phyloP scores from a whole-genome alignment of 2,797 vertebrate genomes.

The Podarcis lilfordi region DNA sequence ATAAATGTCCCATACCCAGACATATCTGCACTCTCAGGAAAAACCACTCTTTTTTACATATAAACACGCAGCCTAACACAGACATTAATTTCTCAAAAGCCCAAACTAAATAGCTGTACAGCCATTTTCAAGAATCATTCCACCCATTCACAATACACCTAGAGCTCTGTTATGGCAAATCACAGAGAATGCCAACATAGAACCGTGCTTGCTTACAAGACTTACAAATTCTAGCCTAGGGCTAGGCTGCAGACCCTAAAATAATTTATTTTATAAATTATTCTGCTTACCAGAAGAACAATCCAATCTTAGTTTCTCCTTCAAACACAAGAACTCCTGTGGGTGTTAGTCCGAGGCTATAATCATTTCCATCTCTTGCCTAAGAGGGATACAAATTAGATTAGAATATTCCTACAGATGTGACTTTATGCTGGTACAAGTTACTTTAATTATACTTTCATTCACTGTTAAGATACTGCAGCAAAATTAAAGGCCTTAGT shows the following conservation, averaged over 20 bases:
- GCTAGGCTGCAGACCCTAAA: not conserved
- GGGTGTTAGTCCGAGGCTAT: conserved; percentile 95
- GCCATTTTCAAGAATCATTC: not conserved
- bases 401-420: conserved; percentile 33
- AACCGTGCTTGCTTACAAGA: not conserved
- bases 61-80: not conserved
- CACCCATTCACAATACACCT: not conserved
- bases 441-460: not conserved
- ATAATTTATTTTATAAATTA: conserved; percentile 14
- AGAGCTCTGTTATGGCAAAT: not conserved
- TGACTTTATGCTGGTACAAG: not conserved
- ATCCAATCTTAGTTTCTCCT: conserved; percentile 96
- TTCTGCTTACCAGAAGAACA: conserved; percentile 93
- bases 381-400: conserved; percentile 71
- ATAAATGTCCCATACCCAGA: not conserved
- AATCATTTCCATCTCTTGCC: conserved; percentile 98
- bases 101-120: not conserved
- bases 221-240: not conserved
- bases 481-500: not conserved
- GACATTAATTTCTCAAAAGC: not conserved
- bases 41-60: not conserved
- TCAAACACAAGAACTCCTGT: conserved; percentile 99
- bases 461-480: not conserved
- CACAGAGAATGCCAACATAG: not conserved
- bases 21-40: not conserved